phyloP scores from a whole-genome alignment of 2,113 vertebrate species.

The Callopanchax toddi region DNA sequence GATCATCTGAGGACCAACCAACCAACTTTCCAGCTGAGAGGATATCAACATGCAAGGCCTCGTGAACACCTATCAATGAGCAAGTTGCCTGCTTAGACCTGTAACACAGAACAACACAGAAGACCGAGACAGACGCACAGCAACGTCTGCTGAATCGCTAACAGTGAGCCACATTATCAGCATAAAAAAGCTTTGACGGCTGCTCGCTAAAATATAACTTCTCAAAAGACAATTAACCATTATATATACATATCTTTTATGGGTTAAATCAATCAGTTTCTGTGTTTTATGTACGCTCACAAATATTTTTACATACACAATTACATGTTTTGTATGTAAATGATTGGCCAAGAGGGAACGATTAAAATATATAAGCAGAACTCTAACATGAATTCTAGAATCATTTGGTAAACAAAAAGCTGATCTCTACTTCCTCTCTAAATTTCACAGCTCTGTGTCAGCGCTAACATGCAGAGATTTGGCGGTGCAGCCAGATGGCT shows the following conservation, averaged over 20 bases:
- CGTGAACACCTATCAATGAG: constrained; percentile 60
- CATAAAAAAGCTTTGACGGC: no score
- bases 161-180: no score
- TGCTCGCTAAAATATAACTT: no score
- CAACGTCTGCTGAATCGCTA: no score
- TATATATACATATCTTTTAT: constrained; percentile 7
- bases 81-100: constrained; percentile 21
- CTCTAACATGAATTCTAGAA: constrained; percentile 41
- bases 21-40: constrained; percentile 62
- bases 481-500: constrained; percentile 65
- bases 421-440: constrained; percentile 52
- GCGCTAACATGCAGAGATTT: constrained; percentile 60
- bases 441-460: constrained; percentile 68
- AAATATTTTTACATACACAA: constrained; percentile 11
- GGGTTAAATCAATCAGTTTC: constrained; percentile 37
- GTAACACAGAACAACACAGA: constrained; percentile 15
- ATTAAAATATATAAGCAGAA: constrained; percentile 27
- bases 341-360: background rate
- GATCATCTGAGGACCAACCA: constrained; percentile 60
- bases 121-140: no score
- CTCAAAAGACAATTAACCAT: no score
- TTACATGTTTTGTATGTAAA: constrained; percentile 15
- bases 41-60: constrained; percentile 59
- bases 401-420: constrained; percentile 50
- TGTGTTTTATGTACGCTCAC: constrained; percentile 22